phyloP scores from a whole-genome alignment of 2,888 invertebrate species.

The Drosophila macrospina region DNA sequence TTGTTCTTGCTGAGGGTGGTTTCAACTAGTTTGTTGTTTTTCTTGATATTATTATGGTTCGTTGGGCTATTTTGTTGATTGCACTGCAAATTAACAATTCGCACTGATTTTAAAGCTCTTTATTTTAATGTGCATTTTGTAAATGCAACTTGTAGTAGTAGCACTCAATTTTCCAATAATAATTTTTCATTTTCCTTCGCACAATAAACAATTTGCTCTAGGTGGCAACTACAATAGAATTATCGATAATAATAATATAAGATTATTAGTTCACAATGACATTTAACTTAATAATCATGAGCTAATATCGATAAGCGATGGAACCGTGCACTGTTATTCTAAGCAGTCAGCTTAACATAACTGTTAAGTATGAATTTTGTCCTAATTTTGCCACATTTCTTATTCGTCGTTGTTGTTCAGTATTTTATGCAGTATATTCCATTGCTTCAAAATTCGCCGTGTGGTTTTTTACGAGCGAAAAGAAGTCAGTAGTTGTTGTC shows the following conservation, averaged over 20 bases:
- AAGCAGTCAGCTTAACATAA: not conserved
- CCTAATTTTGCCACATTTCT: slow-evolving; percentile 1
- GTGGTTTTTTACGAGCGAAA: slow-evolving; percentile 52
- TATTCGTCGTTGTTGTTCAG: not conserved
- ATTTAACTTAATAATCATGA: too few relatives aligned
- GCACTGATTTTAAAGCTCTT: slow-evolving; percentile 26
- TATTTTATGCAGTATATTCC: slow-evolving; percentile 7
- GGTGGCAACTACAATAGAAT: too few relatives aligned
- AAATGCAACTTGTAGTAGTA: slow-evolving; percentile 21
- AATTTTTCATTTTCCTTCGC: slow-evolving; percentile 63
- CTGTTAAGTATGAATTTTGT: not conserved
- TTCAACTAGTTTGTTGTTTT: slow-evolving; percentile 29
- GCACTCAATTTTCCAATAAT: slow-evolving; percentile 61
- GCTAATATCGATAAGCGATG: too few relatives aligned
- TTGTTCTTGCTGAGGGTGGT: slow-evolving; percentile 28
- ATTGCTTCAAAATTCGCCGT: slow-evolving; percentile 24
- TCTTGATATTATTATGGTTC: slow-evolving; percentile 31
- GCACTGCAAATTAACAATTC: slow-evolving; percentile 33
- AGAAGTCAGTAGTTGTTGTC: slow-evolving; percentile 44
- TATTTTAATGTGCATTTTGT: slow-evolving; percentile 43
- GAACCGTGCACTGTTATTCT: too few relatives aligned
- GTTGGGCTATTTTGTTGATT: slow-evolving; percentile 48
- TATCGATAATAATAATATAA: too few relatives aligned
- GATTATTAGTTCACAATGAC: too few relatives aligned
- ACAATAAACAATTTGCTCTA: not conserved